phyloP scores from a whole-genome alignment of 2,888 invertebrate species.

The Caenorhabditis sp. region DNA sequence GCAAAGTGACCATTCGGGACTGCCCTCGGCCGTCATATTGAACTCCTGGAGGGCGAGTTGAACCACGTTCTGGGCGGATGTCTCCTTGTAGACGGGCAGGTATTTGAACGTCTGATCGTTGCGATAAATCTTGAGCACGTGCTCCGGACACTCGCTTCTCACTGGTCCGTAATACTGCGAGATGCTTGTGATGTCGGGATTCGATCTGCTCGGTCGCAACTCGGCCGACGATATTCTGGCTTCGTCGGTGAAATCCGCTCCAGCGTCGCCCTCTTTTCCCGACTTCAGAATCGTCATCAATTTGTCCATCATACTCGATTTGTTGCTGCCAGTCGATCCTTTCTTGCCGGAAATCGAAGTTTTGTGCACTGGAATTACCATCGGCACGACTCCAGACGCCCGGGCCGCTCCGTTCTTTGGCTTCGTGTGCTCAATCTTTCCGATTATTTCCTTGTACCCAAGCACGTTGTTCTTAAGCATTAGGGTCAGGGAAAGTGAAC shows the following conservation, averaged over 20 bases:
- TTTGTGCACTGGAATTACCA: conserved; percentile 61
- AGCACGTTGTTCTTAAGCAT: conserved; percentile 96
- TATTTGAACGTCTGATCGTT: conserved; percentile 96
- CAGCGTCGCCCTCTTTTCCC: conserved; percentile 53
- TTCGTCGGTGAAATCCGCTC: conserved; percentile 70
- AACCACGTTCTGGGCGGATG: conserved; percentile 87
- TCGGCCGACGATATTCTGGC: conserved; percentile 56
- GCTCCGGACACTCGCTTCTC: conserved; percentile 86
- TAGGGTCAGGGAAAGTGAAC: conserved; percentile 84
- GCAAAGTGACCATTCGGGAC: conserved; percentile 88
- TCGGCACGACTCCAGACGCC: conserved; percentile 33
- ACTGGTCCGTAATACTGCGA: conserved; percentile 73
- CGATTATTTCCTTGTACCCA: conserved; percentile 76
- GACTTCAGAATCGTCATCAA: conserved; percentile 73
- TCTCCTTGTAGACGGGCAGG: conserved; percentile 92
- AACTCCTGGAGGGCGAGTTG: conserved; percentile 89
- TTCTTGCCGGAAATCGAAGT: conserved; percentile 19
- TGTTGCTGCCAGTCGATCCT: too few species aligned
- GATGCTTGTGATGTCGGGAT: conserved; percentile 79
- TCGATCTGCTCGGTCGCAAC: conserved; percentile 78
- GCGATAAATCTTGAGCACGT: conserved; percentile 88
- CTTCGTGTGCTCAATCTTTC: conserved; percentile 41
- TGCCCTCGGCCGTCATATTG: conserved; percentile 73
- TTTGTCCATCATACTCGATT: conserved; percentile 76
- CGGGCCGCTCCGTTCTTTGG: conserved; percentile 24